These are phyloP conservation scores for Mus musculus DNA, from an alignment of 2,113 vertebrate genomes.

Conservation along the genomic window GRCm39 chr6:56412501-56413000, in stretches of 20 bases:
- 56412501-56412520: neutral
- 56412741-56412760: neutral
- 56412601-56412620: neutral
- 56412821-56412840: neutral
- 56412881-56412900: conserved; percentile 1
- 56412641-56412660: neutral
- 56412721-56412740: neutral
- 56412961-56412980: neutral
- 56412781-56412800: neutral
- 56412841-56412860: neutral
- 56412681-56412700: neutral
- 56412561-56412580: neutral
- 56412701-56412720: neutral
- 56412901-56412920: neutral
- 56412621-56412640: neutral
- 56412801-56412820: neutral
- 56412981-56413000: too few relatives aligned
- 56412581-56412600: neutral
- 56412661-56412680: neutral
- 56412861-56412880: neutral
- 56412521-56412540: neutral
- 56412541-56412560: neutral
- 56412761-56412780: neutral
- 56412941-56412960: neutral
- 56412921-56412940: neutral